phyloP scores from a whole-genome alignment of 2,113 vertebrate genomes.

The Callipepla californica region DNA sequence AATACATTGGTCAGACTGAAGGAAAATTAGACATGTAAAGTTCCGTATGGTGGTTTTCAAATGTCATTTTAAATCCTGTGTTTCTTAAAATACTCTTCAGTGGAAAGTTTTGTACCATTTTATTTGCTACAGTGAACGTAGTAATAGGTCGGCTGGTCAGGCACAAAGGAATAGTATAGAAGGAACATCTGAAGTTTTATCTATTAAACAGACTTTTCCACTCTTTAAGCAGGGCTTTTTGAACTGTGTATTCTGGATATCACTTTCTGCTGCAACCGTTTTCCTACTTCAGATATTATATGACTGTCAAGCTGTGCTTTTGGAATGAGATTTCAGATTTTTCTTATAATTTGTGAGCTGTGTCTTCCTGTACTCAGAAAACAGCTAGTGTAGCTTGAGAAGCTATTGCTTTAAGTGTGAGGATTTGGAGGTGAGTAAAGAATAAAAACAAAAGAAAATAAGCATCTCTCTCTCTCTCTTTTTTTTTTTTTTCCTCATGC shows the following conservation, averaged over 20 bases:
- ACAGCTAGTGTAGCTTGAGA: neutral
- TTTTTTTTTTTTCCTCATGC: neutral
- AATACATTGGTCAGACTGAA: neutral
- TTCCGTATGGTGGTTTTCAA: neutral
- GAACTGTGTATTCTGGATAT: neutral
- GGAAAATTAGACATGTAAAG: neutral
- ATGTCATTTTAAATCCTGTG: neutral
- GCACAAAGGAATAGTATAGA: neutral
- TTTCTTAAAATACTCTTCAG: neutral
- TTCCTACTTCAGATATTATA: neutral
- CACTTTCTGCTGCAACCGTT: neutral
- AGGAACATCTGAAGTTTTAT: constrained; percentile 2
- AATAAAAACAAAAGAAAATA: neutral
- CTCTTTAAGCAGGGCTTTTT: neutral
- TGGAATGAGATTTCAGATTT: neutral
- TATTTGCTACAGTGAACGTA: neutral
- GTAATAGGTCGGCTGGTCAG: neutral
- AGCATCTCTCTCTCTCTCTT: neutral
- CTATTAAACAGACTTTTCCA: constrained; percentile 20
- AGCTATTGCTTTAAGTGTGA: neutral
- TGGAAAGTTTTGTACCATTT: neutral
- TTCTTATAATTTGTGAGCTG: neutral
- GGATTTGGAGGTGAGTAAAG: neutral
- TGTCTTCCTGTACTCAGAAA: neutral
- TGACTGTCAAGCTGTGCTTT: neutral